Percentiles rank a stretch among this genome's conserved stretches.
phyloP scores from a whole-genome alignment of 2,113 vertebrate genomes.

The Stercorarius parasiticus region DNA sequence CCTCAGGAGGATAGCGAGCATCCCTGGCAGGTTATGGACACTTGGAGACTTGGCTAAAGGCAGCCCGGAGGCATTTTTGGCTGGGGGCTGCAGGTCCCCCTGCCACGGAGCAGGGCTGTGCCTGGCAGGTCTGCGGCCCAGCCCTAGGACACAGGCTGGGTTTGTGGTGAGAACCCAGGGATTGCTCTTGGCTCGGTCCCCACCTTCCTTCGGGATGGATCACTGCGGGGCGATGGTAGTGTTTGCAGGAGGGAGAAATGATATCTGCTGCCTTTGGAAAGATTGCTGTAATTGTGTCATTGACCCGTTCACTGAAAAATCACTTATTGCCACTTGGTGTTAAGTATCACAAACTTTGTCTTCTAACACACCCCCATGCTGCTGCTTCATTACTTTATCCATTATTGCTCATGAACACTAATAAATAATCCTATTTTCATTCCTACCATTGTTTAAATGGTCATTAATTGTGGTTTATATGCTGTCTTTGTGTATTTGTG shows the following conservation, averaged over 20 bases:
- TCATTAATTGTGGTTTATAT: conserved; percentile 67
- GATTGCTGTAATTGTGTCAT: background rate
- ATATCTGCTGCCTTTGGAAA: background rate
- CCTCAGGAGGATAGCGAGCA: background rate
- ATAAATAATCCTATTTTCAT: conserved; percentile 60
- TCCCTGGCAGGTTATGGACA: background rate
- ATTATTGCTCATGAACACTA: conserved; percentile 36
- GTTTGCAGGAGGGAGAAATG: background rate
- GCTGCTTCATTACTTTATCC: conserved; percentile 26
- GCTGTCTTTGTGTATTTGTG: conserved; percentile 52
- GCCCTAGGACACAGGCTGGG: background rate
- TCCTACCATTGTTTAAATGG: conserved; percentile 39
- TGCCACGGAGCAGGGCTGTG: background rate
- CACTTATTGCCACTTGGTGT: background rate
- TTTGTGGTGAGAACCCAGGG: background rate
- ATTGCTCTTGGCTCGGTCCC: background rate
- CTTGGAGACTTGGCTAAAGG: background rate
- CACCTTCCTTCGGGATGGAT: background rate
- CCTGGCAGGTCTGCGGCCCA: background rate
- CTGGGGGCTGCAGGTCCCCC: background rate
- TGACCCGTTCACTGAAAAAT: background rate
- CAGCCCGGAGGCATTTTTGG: background rate
- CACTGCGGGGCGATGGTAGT: fast-evolving
- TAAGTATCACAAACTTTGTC: background rate
- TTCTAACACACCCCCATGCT: background rate